Evolutionary conservation across 2,888 invertebrate species (phyloP).

Genomic region (Apodemia mormo): DNA sequence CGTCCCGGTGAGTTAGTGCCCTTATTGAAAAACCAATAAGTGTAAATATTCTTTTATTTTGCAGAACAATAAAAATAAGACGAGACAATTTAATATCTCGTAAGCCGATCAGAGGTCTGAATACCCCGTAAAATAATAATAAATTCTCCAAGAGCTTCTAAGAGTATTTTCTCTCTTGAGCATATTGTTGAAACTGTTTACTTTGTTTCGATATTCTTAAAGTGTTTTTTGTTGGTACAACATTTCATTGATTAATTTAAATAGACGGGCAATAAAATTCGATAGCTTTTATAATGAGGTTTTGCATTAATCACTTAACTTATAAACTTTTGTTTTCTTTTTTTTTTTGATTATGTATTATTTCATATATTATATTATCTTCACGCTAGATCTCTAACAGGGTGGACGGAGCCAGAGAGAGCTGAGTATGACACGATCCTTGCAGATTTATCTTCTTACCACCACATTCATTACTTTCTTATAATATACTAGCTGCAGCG

Average conservation of each 20-base stretch:
- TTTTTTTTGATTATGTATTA: background rate
- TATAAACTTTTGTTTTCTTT: background rate
- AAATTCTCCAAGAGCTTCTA: constrained; percentile 34
- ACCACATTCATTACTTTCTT: too few relatives aligned
- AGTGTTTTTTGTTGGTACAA: background rate
- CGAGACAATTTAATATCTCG: constrained; percentile 33
- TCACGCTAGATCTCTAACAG: too few relatives aligned
- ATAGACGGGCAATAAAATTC: background rate
- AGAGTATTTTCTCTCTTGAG: background rate
- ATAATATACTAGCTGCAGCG: too few relatives aligned
- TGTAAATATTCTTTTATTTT: constrained; percentile 7
- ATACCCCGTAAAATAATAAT: constrained; percentile 55
- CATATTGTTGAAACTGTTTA: background rate
- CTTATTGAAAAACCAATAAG: background rate
- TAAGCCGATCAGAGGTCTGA: constrained; percentile 36
- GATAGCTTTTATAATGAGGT: background rate
- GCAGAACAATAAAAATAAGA: constrained; percentile 20
- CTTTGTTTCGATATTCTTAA: constrained; percentile 9
- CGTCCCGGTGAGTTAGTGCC: too few relatives aligned
- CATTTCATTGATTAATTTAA: constrained; percentile 5
- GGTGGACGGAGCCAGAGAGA: too few relatives aligned
- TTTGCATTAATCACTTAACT: too few relatives aligned
- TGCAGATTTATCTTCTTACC: too few relatives aligned
- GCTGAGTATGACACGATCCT: too few relatives aligned
- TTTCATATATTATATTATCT: background rate